phyloP scores from a whole-genome alignment of 2,888 invertebrate species.

The Rosalia funebris region DNA sequence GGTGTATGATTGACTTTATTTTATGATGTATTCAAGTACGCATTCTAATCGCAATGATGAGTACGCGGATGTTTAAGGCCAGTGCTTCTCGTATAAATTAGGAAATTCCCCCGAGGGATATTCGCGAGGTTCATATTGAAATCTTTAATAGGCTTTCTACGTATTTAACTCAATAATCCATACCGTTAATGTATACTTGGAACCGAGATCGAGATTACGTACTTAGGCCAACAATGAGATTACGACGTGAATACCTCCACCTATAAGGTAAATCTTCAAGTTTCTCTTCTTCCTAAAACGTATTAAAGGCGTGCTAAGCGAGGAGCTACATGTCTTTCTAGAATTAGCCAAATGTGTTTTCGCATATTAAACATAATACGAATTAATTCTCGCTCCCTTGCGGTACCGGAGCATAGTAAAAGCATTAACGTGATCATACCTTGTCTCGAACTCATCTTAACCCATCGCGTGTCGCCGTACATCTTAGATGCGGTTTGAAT shows the following conservation, averaged over 20 bases:
- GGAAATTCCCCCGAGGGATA: background rate
- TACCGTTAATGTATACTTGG: slow-evolving; percentile 2
- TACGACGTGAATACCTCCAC: slow-evolving; percentile 9
- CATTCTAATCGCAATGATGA: no score
- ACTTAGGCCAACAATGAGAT: slow-evolving; percentile 20
- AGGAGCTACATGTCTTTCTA: slow-evolving; percentile 50
- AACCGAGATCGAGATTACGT: slow-evolving; percentile 1
- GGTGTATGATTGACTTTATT: no score
- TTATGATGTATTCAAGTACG: no score
- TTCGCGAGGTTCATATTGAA: background rate
- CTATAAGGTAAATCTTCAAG: slow-evolving; percentile 28
- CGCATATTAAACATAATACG: slow-evolving; percentile 63
- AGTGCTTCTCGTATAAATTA: no score
- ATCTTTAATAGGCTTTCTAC: background rate
- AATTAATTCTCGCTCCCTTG: slow-evolving; percentile 62
- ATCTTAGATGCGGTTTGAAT: slow-evolving; percentile 62
- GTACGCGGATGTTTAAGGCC: no score
- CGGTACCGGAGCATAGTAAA: slow-evolving; percentile 62
- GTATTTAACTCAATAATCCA: slow-evolving; percentile 4
- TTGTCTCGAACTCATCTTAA: slow-evolving; percentile 62
- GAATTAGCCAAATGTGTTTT: slow-evolving; percentile 62
- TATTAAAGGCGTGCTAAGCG: slow-evolving; percentile 28
- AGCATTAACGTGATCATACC: slow-evolving; percentile 65
- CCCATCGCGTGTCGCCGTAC: slow-evolving; percentile 59
- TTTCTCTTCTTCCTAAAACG: slow-evolving; percentile 28